Evolutionary conservation across 2,888 invertebrate genomes (phyloP).

Genomic region (Zhengitettix transpicula): DNA sequence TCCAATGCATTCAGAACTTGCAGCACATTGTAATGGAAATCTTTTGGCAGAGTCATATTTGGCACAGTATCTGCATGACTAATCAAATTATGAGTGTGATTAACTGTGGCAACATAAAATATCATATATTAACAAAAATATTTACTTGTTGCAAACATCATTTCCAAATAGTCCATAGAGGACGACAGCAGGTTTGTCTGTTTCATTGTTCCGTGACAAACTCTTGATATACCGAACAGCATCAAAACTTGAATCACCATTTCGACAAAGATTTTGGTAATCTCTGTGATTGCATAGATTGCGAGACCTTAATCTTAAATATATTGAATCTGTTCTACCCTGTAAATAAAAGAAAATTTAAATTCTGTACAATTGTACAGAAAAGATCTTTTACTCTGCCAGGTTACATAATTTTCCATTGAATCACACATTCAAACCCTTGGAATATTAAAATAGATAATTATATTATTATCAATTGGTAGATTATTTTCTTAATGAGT

Average conservation of each 20-base stretch:
- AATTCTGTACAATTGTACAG: neutral
- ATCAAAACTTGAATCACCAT: slow-evolving; percentile 23
- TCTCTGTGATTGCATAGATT: slow-evolving; percentile 32
- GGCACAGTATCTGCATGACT: slow-evolving; percentile 26
- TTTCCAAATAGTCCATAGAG: slow-evolving; percentile 30
- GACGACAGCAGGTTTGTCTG: slow-evolving; percentile 27
- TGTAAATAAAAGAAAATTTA: slow-evolving; percentile 7
- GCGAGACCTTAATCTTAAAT: slow-evolving; percentile 22
- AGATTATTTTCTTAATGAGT: too few relatives aligned
- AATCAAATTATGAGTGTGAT: slow-evolving; percentile 6
- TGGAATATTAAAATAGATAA: too few relatives aligned
- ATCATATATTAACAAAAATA: neutral
- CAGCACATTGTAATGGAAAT: slow-evolving; percentile 18
- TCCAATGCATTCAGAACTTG: slow-evolving; percentile 21
- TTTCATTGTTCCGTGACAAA: slow-evolving; percentile 21
- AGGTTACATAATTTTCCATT: too few relatives aligned
- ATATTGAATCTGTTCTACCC: slow-evolving; percentile 21
- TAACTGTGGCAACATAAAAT: neutral
- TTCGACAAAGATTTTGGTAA: slow-evolving; percentile 31
- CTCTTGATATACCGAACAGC: slow-evolving; percentile 18
- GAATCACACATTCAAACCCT: too few relatives aligned
- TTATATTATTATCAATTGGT: too few relatives aligned
- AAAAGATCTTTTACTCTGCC: too few relatives aligned
- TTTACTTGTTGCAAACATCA: slow-evolving; percentile 33
- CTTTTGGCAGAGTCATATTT: slow-evolving; percentile 27